Evolutionary conservation across 2,888 invertebrate genomes (phyloP).

Genomic region (Yponomeuta plumbellus): DNA sequence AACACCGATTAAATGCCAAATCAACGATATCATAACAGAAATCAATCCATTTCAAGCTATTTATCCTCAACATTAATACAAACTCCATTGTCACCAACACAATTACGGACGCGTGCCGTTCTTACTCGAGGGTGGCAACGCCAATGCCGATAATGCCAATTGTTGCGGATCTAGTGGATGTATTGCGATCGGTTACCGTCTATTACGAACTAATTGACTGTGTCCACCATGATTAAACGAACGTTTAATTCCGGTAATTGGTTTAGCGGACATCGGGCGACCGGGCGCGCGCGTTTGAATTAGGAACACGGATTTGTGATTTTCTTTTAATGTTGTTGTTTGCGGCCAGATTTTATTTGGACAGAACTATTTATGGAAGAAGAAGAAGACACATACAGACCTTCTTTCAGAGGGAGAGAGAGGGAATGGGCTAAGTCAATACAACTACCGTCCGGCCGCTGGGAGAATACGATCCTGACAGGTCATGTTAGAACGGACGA

Average conservation of each 20-base stretch:
- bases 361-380: too few relatives aligned
- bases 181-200: constrained; percentile 44
- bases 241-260: constrained; percentile 46
- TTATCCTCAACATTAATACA: constrained; percentile 44
- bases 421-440: too few relatives aligned
- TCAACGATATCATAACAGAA: background rate
- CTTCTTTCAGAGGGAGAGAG: too few relatives aligned
- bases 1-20: background rate
- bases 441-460: too few relatives aligned
- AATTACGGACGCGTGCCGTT: constrained; percentile 60
- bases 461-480: too few relatives aligned
- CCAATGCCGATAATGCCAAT: constrained; percentile 62
- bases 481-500: too few relatives aligned
- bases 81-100: constrained; percentile 49
- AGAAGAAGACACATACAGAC: too few relatives aligned
- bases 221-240: constrained; percentile 55
- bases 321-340: background rate
- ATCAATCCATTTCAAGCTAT: background rate
- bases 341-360: background rate
- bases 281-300: constrained; percentile 1
- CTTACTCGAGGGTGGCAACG: constrained; percentile 37
- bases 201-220: constrained; percentile 59
- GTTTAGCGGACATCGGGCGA: constrained; percentile 24
- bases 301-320: background rate
- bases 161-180: constrained; percentile 40